These are phyloP conservation scores for Buathra laborator DNA, from an alignment of 2,888 invertebrate species.

Conservation along the genomic window DNA sequence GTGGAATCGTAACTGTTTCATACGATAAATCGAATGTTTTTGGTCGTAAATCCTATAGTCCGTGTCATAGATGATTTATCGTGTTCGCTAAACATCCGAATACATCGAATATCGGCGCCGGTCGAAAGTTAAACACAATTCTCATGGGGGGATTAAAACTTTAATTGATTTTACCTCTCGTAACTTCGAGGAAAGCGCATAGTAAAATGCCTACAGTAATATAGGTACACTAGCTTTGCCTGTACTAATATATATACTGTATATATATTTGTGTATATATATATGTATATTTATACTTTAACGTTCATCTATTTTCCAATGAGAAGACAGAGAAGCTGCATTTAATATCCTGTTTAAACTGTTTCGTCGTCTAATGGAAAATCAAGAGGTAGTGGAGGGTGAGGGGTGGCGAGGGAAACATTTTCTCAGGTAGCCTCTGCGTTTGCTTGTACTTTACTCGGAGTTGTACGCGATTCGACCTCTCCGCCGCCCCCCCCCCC, in stretches of 20 bases:
- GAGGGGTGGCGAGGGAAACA: constrained; percentile 16
- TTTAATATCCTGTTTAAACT: constrained; percentile 55
- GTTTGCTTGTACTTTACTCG: constrained; percentile 1
- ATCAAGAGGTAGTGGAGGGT: background rate
- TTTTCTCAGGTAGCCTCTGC: constrained; percentile 34
- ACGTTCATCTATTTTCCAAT: constrained; percentile 43
- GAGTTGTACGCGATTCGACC: constrained; percentile 36
- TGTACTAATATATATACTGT: no score
- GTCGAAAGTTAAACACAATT: constrained; percentile 45
- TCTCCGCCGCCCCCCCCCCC: background rate
- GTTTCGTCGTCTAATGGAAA: constrained; percentile 48
- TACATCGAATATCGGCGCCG: constrained; percentile 5
- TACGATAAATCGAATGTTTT: background rate
- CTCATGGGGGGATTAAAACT: constrained; percentile 41
- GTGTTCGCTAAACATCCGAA: constrained; percentile 5
- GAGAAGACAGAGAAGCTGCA: constrained; percentile 18
- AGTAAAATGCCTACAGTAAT: background rate
- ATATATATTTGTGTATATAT: background rate
- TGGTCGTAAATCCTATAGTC: background rate
- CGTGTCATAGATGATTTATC: constrained; percentile 8
- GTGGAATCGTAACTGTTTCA: background rate
- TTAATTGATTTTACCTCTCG: constrained; percentile 49
- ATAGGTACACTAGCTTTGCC: background rate
- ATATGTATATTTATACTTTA: background rate
- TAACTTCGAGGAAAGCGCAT: background rate